phyloP scores from a whole-genome alignment of 2,888 invertebrate genomes.

The Xestobium rufovillosum region DNA sequence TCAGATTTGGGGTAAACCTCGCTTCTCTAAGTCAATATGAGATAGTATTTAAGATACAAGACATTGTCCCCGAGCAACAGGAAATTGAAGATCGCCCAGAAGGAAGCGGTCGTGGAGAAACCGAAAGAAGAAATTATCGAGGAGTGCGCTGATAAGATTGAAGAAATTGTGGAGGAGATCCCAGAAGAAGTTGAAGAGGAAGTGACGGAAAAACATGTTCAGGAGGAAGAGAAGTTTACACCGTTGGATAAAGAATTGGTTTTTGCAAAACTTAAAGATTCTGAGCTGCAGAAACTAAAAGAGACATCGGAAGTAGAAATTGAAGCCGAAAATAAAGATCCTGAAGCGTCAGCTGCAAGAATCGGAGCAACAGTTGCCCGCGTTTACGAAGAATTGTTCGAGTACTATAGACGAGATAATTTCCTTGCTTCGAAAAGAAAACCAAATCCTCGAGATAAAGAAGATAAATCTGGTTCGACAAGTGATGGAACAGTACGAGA shows the following conservation, averaged over 20 bases:
- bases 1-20: conserved; percentile 56
- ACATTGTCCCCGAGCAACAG: conserved; percentile 44
- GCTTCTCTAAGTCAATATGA: conserved; percentile 53
- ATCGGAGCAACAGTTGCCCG: no score
- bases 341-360: conserved; percentile 28
- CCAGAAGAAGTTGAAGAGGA: no score
- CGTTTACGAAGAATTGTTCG: no score
- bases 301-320: conserved; percentile 62
- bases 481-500: conserved; percentile 42
- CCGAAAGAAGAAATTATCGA: no score
- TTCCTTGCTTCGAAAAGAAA: conserved; percentile 39
- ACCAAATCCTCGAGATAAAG: conserved; percentile 42
- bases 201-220: no score
- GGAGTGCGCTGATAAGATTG: no score
- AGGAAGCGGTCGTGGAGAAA: conserved; percentile 23
- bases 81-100: conserved; percentile 30
- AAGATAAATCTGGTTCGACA: conserved; percentile 42
- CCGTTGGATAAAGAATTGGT: no score
- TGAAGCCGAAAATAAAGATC: conserved; percentile 57
- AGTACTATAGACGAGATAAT: conserved; percentile 39
- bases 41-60: conserved; percentile 51
- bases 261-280: conserved; percentile 57
- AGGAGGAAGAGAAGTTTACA: no score
- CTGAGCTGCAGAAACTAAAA: conserved; percentile 59
- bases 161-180: no score